A percentile compares a stretch with the other conserved stretches of the same genome.
Conservation (phyloP, 2,797 vertebrate species). For the Pelodytes ibericus region DNA sequence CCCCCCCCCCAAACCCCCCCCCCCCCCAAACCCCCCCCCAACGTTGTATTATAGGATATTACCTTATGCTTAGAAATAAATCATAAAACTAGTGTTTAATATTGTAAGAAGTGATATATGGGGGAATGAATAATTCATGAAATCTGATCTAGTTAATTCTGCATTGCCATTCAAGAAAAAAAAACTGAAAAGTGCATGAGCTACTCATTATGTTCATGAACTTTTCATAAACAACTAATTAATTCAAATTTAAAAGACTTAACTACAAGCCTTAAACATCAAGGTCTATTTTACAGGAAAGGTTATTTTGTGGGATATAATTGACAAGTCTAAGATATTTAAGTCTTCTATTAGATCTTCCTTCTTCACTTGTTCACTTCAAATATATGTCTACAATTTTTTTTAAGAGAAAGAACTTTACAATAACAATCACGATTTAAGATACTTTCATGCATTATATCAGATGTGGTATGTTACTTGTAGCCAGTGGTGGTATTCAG, state of each 20-base stretch:
- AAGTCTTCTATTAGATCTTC: background rate
- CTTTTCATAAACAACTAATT: slow-evolving; percentile 42
- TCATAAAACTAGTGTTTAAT: background rate
- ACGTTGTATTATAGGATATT: background rate
- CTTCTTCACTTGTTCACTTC: background rate
- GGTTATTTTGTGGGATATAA: slow-evolving; percentile 8
- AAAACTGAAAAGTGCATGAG: slow-evolving; percentile 30
- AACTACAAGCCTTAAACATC: slow-evolving; percentile 21
- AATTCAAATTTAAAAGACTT: slow-evolving; percentile 37
- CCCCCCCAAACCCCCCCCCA: too few relatives aligned
- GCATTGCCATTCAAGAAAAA: slow-evolving; percentile 22
- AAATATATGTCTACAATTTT: background rate
- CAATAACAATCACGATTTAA: background rate
- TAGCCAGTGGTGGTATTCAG: too few relatives aligned
- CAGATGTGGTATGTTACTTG: background rate
- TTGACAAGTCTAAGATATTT: slow-evolving; percentile 9
- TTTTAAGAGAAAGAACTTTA: background rate
- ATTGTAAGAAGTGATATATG: slow-evolving; percentile 5
- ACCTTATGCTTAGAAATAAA: background rate
- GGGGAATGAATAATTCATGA: slow-evolving; percentile 26
- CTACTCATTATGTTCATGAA: slow-evolving; percentile 36
- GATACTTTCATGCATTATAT: background rate
- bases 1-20: too few relatives aligned
- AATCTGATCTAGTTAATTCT: slow-evolving; percentile 32
- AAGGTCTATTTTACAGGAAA: slow-evolving; percentile 33